Conservation (phyloP, 2,113 vertebrate genomes). For the Symphodus melops region DNA sequence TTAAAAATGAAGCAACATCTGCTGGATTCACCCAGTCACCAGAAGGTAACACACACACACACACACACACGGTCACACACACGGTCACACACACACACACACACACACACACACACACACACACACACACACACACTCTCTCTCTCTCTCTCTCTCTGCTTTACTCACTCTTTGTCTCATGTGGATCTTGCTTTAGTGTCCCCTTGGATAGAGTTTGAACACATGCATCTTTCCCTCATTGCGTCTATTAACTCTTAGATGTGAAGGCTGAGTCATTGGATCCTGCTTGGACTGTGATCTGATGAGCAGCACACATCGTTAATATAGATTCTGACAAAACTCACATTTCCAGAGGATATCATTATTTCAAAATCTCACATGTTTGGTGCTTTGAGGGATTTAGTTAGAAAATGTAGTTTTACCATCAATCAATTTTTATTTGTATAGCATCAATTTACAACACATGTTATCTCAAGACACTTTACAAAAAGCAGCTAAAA, state of each 20-base stretch:
- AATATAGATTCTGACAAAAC: too few relatives aligned
- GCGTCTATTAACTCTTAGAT: slow-evolving; percentile 6
- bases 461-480: too few relatives aligned
- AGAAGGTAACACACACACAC: slow-evolving; percentile 86
- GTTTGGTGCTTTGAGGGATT: too few relatives aligned
- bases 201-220: not conserved
- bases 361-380: too few relatives aligned
- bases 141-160: not conserved
- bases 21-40: slow-evolving; percentile 92
- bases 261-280: slow-evolving; percentile 8
- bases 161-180: not conserved
- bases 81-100: slow-evolving; percentile 79
- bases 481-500: too few relatives aligned
- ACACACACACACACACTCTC: too few relatives aligned
- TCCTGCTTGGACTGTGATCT: not conserved
- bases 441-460: too few relatives aligned
- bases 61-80: not conserved
- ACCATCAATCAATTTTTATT: too few relatives aligned
- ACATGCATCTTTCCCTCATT: slow-evolving; percentile 1
- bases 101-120: not conserved
- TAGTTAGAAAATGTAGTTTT: too few relatives aligned
- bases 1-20: slow-evolving; percentile 93
- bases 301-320: slow-evolving; percentile 11
- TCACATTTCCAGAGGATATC: too few relatives aligned
- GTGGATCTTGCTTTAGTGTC: slow-evolving; percentile 17